Base-by-base conservation (phyloP, 2,888 invertebrate genomes). In the Pediacus dermestoides region DNA sequence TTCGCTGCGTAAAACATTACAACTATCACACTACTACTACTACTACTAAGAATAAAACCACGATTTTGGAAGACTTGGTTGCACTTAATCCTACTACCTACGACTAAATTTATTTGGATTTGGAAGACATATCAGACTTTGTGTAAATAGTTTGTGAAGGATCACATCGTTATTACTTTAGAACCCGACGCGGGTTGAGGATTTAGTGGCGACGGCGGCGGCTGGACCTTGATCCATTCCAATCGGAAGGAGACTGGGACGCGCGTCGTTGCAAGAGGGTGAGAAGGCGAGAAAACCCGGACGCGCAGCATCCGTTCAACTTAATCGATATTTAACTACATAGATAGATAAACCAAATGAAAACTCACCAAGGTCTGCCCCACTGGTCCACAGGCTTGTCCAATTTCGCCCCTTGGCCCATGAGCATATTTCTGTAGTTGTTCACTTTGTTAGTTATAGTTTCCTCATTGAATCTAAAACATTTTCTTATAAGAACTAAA, bases 391-490 rank as follows among this genome's bases (percentile, higher is more conserved):
- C 75, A 28, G 81, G 74, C 58, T 80, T 73, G 59, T 84, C 70
- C 51, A 75, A 63, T 57, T 72, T 72, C 26, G 57, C 57, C 14
- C 68, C 67, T 64, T 75, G 79, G 66, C 88, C 82, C 69, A 88
- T 80, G 60, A 96, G 74, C 78, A 91, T 87, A 58, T 81, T 81
- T 40, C 96, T 78, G 72, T 90, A 96, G 35, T 87, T 83, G 40
- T 85, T 81, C 49, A 97, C 89, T 63, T 93, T 90, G 59, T 78
- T 77, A 52, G 83, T 82, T 47, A 96, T 88, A 65, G 92, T 91
- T 60, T 88, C 88, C 58, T 81, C 80, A 34, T 82, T 80, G 28
- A 86, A 89, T 70, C 93, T 92, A 71, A 61, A n/a, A n/a, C n/a
- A n/a, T n/a, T n/a, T n/a, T n/a, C n/a, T n/a, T n/a, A n/a, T n/a